Base-by-base conservation (phyloP, 2,888 invertebrate genomes). In the Serripes groenlandicus region DNA sequence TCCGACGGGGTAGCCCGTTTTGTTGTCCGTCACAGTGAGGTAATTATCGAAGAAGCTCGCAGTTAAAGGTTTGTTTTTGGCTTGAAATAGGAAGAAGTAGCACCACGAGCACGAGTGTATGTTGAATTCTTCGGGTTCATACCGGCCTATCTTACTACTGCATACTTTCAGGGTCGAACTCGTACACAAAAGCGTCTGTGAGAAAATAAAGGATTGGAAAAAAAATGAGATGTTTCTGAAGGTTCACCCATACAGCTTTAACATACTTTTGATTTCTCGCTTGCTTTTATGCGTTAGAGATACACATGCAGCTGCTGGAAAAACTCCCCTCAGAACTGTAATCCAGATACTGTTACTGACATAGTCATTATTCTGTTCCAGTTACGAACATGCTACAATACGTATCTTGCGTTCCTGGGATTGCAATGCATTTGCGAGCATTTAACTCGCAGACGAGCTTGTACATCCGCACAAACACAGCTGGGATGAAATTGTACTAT, bases 21-120 rank as follows among this genome's bases (percentile, higher is more conserved):
- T 54, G 42, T 84, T 84, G 18, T 32, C 34, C 18, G 11, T 30
- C 56, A 75, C 69, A 26, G 28, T 54, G 1, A 75, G 42, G 32
- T 69, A 69, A 32, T 34, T 37, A 28, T 68, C 69, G 28, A 26
- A 5, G 35, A 73, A 60, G 1, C 23, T 52, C 7, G 68, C 35
- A 26, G 21, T 34, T 26, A 75, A 26, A 9, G 75, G 49, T 28
- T 68, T 69, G 30, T 64, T 28, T 30, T 11, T 26, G 21, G 56
- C 54, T 35, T 68, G 77, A 70, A 78, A 81, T 11, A 81, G 49
- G 52, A 74, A 81, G 60, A 58, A 81, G 64, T 81, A 81, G 66
- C 81, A 81, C 81, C 81, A 81, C 1, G 77, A 73, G 54, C 81
- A 81, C 9, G 77, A 73, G 34, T 81, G 77, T 9, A 62, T n/a